Base-by-base conservation (phyloP, 2,797 vertebrate species). In the Helostoma temminkii region DNA sequence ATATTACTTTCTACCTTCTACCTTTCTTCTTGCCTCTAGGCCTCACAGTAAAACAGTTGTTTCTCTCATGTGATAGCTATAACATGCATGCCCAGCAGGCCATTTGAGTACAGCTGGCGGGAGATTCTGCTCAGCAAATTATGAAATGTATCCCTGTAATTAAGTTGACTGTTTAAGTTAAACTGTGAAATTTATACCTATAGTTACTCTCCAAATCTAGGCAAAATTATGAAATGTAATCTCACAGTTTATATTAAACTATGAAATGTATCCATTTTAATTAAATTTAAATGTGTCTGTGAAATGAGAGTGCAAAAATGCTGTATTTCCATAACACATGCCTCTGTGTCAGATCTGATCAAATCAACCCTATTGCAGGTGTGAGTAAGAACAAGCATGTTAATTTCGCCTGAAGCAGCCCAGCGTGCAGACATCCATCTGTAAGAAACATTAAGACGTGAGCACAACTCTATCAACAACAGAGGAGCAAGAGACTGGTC, bases 131-230 rank as follows among this genome's bases (percentile, higher is more conserved):
- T 61, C 68, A 60, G 53, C 52, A 67, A 82, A 79, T 79, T 25
- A 50, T 76, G 60, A 85, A 82, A 89, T 42, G 22, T 28, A 76
- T 82, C 76, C 78, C 60, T 69, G 65, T 76, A 56, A 82, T 88
- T 75, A 76, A 42, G 28, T 22, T 16, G 36, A 65, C 63, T 28
- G 49, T 74, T 81, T 57, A 32, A 34, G 66, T 66, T 60, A 47
- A 74, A 72, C 18, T 60, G 42, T 76, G 81, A 79, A 73, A 80
- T 6, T 0, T 34, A 70, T 16, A 74, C 70, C 73, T 62, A 2
- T 42, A 82, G 85, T 89, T 80, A 81, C 43, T 61, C 30, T 14
- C 6, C 46, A 42, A 59, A 54, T 11, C 59, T 21, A 5, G 19
- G 54, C 25, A 62, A 54, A 66, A 68, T 74, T 54, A 45, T 30